Base-by-base conservation (phyloP, 64 coral and sea anemone genomes). In the Actinia equina region DNA sequence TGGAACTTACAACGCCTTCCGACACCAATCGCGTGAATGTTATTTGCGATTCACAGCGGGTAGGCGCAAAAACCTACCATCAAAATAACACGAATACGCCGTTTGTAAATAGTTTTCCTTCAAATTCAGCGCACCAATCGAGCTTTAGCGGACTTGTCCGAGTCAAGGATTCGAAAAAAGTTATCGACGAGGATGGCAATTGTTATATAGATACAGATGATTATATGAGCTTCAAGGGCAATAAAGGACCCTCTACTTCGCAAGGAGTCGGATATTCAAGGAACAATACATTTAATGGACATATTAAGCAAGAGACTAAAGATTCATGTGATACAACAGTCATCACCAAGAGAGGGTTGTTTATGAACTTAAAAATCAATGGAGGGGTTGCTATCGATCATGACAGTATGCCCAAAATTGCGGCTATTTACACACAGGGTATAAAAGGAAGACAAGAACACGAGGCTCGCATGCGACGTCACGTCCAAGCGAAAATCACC, bases 191-290 rank as follows among this genome's bases (percentile, higher is more conserved):
- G 4, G 83, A 85, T 7, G 83, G 83, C 14, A 85, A 85, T 85
- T 85, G 83, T 60, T 85, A 85, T 41, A 85, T 85, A 52, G 83
- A 85, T 41, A 20, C 49, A 59, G 53, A 85, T 25, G 83, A 85
- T 62, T 85, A 37, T 85, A 63, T 52, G 26, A 58, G 51, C 59
- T 85, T 85, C 55, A n/a, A 63, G 37, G 18, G 18, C 4, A 17
- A 54, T 3, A 85, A 85, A 63, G 59, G 52, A 62, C 11, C 30
- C n/a, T 18, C 43, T 17, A 17, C 78, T 81, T 43, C 42, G 78
- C 41, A 81, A 52, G 78, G 15, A 27, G 26, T 45, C 49, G 18
- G 14, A 18, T 30, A 82, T 82, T 82, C 80, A 52, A 82, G 44
- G 18, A 25, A 57, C 44, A 82, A 82, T 82, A 51, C 44, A n/a